Conservation (phyloP, 2,113 vertebrate genomes). For the Xenotilapia longispinis region DNA sequence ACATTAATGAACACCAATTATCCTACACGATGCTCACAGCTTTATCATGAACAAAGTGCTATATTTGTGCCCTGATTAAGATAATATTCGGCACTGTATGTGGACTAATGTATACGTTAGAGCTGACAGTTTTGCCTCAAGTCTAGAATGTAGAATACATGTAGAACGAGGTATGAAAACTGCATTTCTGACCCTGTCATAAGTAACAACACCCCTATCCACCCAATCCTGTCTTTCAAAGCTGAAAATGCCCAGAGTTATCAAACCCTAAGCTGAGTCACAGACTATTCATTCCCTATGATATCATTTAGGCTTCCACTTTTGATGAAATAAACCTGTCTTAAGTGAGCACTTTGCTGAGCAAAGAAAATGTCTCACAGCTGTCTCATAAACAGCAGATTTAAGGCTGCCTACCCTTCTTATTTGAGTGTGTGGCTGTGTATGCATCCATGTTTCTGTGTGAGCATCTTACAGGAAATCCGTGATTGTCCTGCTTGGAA, state of each 20-base stretch:
- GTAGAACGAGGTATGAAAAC: background rate
- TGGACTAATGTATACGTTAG: background rate
- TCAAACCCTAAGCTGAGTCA: conserved; percentile 35
- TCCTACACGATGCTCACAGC: background rate
- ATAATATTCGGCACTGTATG: background rate
- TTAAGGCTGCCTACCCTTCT: background rate
- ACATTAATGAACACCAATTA: background rate
- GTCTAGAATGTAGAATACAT: background rate
- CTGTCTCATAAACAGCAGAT: background rate
- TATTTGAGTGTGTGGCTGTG: background rate
- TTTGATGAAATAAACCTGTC: conserved; percentile 41
- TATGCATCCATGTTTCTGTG: background rate
- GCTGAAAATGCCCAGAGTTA: conserved; percentile 1
- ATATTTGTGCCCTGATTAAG: background rate
- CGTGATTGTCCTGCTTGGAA: background rate
- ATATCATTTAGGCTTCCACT: conserved; percentile 13
- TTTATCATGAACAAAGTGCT: background rate
- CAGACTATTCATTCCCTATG: conserved; percentile 21
- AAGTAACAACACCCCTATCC: background rate
- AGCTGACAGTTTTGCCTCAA: background rate
- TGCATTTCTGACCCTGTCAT: background rate
- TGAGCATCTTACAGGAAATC: background rate
- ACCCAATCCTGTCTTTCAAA: background rate
- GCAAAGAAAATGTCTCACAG: background rate
- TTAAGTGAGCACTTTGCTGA: conserved; percentile 32